phyloP scores from a whole-genome alignment of 2,888 invertebrate genomes.

The Drosophila nr. perissopoda region DNA sequence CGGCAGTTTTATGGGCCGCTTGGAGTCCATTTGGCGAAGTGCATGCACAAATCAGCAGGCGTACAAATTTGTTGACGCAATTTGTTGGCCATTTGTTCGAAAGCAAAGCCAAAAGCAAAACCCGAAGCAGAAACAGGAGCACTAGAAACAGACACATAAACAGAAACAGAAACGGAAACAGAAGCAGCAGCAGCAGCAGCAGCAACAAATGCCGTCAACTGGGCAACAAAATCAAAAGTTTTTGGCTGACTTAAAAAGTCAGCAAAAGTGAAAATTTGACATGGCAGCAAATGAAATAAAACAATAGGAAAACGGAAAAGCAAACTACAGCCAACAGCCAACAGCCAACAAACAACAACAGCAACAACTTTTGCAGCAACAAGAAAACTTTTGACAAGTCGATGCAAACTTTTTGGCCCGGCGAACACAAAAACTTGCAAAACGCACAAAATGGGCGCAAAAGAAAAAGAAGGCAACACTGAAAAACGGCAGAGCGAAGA shows the following conservation, averaged over 20 bases:
- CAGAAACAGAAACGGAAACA: neutral
- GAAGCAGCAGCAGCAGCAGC: neutral
- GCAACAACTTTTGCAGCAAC: slow-evolving; percentile 38
- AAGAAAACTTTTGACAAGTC: slow-evolving; percentile 71
- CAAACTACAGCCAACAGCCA: slow-evolving; percentile 30
- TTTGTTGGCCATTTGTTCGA: slow-evolving; percentile 47
- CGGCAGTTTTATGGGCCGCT: slow-evolving; percentile 52
- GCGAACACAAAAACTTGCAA: slow-evolving; percentile 57
- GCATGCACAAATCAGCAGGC: slow-evolving; percentile 66
- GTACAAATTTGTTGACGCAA: slow-evolving; percentile 63
- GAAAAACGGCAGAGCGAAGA: neutral
- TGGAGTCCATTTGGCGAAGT: slow-evolving; percentile 51
- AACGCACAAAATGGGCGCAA: slow-evolving; percentile 67
- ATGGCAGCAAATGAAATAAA: slow-evolving; percentile 67
- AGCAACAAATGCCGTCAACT: slow-evolving; percentile 29
- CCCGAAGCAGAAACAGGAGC: neutral
- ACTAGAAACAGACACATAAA: neutral
- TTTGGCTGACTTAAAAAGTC: slow-evolving; percentile 72
- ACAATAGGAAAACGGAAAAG: slow-evolving; percentile 54
- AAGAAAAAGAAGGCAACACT: slow-evolving; percentile 31
- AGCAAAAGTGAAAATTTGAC: slow-evolving; percentile 79
- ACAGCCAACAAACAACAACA: slow-evolving; percentile 23
- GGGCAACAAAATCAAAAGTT: slow-evolving; percentile 49
- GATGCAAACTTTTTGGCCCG: slow-evolving; percentile 64
- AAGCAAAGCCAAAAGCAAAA: slow-evolving; percentile 12